Conservation (phyloP, 2,797 vertebrate genomes). For the Sarcophilus harrisii region DNA sequence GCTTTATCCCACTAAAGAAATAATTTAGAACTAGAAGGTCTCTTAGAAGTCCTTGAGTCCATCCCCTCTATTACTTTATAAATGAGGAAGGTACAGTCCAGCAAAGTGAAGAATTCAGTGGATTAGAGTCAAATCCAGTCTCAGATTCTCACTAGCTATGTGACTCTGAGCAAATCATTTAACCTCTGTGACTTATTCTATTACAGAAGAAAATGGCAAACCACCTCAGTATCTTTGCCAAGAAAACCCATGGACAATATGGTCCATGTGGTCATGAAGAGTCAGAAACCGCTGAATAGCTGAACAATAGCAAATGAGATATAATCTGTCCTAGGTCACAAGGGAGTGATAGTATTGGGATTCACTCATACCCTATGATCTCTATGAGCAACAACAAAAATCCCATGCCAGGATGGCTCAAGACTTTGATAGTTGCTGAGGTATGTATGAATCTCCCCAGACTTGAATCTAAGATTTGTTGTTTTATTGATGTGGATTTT, state of each 20-base stretch:
- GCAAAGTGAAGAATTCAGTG: too few species aligned
- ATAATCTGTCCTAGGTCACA: background rate
- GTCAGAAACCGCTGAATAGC: background rate
- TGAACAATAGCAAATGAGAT: background rate
- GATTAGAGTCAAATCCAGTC: too few species aligned
- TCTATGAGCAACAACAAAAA: background rate
- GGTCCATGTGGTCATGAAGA: background rate
- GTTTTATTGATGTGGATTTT: background rate
- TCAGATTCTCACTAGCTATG: too few species aligned
- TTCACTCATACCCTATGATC: background rate
- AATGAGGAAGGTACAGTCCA: too few species aligned
- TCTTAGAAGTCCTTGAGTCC: too few species aligned
- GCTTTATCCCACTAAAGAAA: background rate
- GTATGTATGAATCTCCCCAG: background rate
- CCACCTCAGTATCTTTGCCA: background rate
- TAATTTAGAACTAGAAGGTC: too few species aligned
- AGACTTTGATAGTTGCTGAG: background rate
- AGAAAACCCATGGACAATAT: background rate
- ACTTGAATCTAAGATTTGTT: background rate
- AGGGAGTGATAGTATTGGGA: background rate
- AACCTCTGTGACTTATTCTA: too few species aligned
- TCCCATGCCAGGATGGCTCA: background rate
- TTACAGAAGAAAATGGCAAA: background rate
- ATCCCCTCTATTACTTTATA: too few species aligned
- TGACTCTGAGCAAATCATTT: too few species aligned